Percentiles rank a stretch among this genome's conserved stretches.
These are phyloP conservation scores for Smithornis capensis DNA, from an alignment of 2,113 vertebrate species.

Conservation along the genomic window DNA sequence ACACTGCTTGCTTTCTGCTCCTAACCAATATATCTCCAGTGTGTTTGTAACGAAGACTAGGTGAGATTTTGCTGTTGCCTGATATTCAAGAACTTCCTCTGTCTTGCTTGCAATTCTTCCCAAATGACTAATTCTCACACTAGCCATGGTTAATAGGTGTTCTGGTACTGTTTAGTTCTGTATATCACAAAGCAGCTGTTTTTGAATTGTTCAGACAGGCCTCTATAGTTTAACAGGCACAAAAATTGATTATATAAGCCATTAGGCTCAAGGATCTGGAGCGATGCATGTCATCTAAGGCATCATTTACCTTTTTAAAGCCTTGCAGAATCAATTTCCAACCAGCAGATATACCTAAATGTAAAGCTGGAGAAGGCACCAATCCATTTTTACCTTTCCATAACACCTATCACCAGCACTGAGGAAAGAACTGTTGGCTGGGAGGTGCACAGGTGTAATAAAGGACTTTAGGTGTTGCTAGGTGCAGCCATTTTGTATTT, in stretches of 20 bases:
- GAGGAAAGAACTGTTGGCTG: neutral
- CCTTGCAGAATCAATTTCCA: constrained; percentile 3
- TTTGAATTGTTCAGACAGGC: neutral
- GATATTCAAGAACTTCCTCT: neutral
- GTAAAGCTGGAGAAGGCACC: neutral
- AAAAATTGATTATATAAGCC: neutral
- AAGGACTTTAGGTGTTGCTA: neutral
- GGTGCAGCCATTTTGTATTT: neutral
- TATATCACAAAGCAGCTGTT: neutral
- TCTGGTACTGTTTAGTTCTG: neutral
- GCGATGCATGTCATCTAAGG: neutral
- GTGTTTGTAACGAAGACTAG: neutral
- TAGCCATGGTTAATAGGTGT: neutral
- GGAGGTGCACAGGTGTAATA: neutral
- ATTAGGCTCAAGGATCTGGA: constrained; percentile 5
- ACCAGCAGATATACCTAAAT: neutral
- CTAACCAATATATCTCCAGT: neutral
- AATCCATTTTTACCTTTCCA: neutral
- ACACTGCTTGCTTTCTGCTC: neutral
- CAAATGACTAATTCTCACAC: neutral
- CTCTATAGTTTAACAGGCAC: neutral
- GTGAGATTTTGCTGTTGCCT: neutral
- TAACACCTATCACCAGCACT: neutral
- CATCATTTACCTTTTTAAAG: neutral
- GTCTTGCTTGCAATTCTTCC: neutral